Percentiles rank a stretch among this genome's conserved stretches.
Evolutionary conservation across 2,888 invertebrate species (phyloP).

Genomic region (Oscheius sp.): DNA sequence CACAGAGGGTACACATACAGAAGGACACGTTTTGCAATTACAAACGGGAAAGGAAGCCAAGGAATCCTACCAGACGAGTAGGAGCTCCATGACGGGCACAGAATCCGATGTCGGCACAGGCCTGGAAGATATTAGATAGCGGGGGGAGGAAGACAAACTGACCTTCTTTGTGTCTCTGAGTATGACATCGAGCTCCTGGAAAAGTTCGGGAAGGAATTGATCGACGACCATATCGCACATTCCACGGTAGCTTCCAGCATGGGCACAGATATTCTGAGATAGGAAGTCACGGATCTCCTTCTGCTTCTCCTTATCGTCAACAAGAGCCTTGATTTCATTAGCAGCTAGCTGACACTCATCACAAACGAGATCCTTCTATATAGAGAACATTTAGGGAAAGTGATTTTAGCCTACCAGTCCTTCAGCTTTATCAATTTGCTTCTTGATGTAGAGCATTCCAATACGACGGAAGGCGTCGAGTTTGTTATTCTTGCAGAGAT

Average conservation of each 20-base stretch:
- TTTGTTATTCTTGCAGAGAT: conserved; percentile 60
- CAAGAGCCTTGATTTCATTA: conserved; percentile 57
- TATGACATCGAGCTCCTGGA: conserved; percentile 62
- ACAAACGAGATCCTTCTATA: conserved; percentile 61
- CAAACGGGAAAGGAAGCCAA: conserved; percentile 27
- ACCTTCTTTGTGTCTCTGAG: conserved; percentile 58
- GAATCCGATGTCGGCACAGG: conserved; percentile 41
- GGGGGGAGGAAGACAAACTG: not conserved
- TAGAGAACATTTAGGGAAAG: not conserved
- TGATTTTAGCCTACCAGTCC: conserved; percentile 2
- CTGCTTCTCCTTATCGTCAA: conserved; percentile 60
- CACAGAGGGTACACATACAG: conserved; percentile 15
- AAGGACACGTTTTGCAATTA: conserved; percentile 19
- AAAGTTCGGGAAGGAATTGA: conserved; percentile 66
- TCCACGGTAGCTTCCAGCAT: conserved; percentile 61
- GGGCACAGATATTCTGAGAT: conserved; percentile 58
- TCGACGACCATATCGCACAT: conserved; percentile 65
- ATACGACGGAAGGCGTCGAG: conserved; percentile 63
- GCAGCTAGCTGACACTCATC: conserved; percentile 69
- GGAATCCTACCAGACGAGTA: conserved; percentile 28
- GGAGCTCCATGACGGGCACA: conserved; percentile 6
- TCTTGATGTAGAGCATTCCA: conserved; percentile 57
- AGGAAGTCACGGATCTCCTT: conserved; percentile 50
- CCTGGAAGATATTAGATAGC: conserved; percentile 25
- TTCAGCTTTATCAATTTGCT: conserved; percentile 36